phyloP scores from a whole-genome alignment of 2,113 vertebrate species.

The Oenanthe melanoleuca region DNA sequence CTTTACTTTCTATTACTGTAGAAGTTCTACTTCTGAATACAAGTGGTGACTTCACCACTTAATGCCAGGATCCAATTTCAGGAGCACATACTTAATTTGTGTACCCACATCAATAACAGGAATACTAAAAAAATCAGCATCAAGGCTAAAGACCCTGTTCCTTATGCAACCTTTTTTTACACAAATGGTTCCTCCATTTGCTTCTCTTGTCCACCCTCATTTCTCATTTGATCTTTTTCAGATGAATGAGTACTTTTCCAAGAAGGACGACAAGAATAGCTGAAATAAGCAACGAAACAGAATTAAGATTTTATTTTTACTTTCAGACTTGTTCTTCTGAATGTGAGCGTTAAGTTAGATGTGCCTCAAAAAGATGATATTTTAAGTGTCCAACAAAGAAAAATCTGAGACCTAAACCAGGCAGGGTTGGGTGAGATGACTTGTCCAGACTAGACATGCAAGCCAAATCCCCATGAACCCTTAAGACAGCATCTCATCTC shows the following conservation, averaged over 20 bases:
- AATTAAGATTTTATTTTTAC: background rate
- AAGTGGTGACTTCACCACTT: background rate
- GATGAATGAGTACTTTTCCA: background rate
- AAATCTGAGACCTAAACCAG: background rate
- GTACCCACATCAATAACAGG: background rate
- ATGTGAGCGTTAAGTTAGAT: background rate
- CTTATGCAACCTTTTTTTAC: background rate
- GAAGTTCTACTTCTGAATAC: background rate
- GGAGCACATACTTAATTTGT: background rate
- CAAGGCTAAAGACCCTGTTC: background rate
- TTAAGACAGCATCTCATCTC: background rate
- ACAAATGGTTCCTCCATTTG: background rate
- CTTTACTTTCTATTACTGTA: background rate
- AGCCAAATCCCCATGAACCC: background rate
- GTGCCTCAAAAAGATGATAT: background rate
- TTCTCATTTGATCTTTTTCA: background rate
- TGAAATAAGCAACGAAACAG: background rate
- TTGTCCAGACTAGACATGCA: background rate
- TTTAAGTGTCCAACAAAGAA: background rate
- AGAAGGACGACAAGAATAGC: background rate
- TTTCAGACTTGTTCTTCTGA: background rate
- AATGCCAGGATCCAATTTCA: background rate
- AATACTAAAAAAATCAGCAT: background rate
- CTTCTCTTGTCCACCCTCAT: background rate
- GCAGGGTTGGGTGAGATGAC: background rate